Percentiles rank a stretch among this genome's conserved stretches.
These are phyloP conservation scores for Anseranas semipalmata DNA, from an alignment of 2,113 vertebrate genomes.

Conservation along the genomic window DNA sequence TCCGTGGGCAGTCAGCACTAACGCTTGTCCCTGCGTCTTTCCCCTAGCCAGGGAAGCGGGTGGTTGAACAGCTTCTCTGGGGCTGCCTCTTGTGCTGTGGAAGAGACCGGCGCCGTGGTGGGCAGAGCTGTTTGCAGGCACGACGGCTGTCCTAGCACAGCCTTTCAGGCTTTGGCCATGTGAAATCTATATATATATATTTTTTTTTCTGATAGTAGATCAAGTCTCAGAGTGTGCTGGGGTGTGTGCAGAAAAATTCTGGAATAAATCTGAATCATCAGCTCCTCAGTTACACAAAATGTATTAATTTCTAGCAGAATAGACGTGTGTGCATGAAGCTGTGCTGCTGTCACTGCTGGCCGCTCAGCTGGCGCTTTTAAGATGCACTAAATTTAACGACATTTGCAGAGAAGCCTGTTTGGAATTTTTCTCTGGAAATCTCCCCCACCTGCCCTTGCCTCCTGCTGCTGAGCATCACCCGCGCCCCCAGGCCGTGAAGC, in stretches of 20 bases:
- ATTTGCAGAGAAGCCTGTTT: not conserved
- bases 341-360: not conserved
- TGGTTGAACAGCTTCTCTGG: not conserved
- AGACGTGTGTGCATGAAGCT: not conserved
- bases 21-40: accelerated
- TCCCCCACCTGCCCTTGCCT: not conserved
- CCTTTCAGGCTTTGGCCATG: not conserved
- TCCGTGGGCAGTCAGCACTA: no score
- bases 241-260: not conserved
- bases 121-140: not conserved
- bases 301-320: accelerated
- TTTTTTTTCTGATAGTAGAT: not conserved
- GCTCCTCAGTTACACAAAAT: not conserved
- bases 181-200: not conserved
- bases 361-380: accelerated
- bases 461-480: accelerated
- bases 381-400: not conserved
- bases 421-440: not conserved
- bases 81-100: not conserved
- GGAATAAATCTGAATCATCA: not conserved
- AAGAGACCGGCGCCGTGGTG: not conserved
- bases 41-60: not conserved
- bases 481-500: accelerated
- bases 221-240: not conserved
- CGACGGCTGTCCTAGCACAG: accelerated